These are phyloP conservation scores for Prosopocoilus inquinatus DNA, from an alignment of 2,888 invertebrate species.

Conservation along the genomic window DNA sequence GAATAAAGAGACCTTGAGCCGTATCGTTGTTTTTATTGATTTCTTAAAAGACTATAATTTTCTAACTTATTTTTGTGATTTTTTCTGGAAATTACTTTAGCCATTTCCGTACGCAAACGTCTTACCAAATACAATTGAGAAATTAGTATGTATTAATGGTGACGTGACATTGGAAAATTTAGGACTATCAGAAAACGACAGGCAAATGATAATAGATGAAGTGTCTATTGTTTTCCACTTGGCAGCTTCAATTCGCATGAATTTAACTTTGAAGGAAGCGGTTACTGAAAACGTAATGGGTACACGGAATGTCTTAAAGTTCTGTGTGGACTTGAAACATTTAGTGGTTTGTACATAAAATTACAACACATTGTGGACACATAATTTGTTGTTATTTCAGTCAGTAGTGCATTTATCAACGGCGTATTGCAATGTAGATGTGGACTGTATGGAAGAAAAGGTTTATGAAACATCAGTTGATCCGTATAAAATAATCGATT, in stretches of 20 bases:
- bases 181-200: conserved; percentile 56
- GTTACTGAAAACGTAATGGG: conserved; percentile 61
- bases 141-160: conserved; percentile 56
- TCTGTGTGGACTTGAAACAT: conserved; percentile 25
- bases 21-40: too few relatives aligned
- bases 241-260: conserved; percentile 65
- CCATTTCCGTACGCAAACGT: too few relatives aligned
- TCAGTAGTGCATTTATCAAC: conserved; percentile 71
- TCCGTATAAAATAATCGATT: conserved; percentile 61
- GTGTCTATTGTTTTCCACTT: conserved; percentile 63
- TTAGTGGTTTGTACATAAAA: not conserved
- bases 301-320: conserved; percentile 54
- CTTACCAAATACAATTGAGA: conserved; percentile 8
- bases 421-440: conserved; percentile 82
- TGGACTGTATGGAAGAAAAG: conserved; percentile 71
- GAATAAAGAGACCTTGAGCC: too few relatives aligned
- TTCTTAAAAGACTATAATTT: too few relatives aligned
- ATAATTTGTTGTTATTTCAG: not conserved
- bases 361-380: not conserved
- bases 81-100: too few relatives aligned
- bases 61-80: too few relatives aligned
- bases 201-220: conserved; percentile 47
- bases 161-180: conserved; percentile 51
- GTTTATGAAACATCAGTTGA: conserved; percentile 65
- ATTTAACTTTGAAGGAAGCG: conserved; percentile 59